These are phyloP conservation scores for Clarias macrocephalus DNA, from an alignment of 2,113 vertebrate species.

Conservation along the genomic window DNA sequence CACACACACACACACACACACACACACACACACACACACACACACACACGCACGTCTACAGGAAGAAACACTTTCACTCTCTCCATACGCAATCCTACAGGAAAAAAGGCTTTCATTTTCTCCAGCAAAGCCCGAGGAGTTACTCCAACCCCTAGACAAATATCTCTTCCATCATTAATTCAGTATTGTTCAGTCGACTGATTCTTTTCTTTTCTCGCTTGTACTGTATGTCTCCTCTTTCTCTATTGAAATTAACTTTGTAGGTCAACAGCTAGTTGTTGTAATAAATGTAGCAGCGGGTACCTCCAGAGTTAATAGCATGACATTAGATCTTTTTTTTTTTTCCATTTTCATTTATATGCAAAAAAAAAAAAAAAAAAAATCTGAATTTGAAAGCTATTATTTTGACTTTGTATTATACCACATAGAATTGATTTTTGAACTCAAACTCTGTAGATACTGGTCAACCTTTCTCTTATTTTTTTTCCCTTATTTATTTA, in stretches of 20 bases:
- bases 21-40: constrained; percentile 7
- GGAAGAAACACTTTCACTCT: constrained; percentile 1
- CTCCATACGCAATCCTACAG: constrained; percentile 17
- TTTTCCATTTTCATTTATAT: neutral
- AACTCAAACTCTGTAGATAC: neutral
- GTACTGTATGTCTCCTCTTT: neutral
- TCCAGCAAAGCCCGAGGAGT: constrained; percentile 43
- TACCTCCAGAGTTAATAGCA: neutral
- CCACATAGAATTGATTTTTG: neutral
- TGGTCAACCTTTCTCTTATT: neutral
- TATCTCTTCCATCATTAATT: constrained; percentile 41
- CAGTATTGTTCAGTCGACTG: constrained; percentile 17
- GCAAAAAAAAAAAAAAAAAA: neutral
- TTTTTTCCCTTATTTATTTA: neutral
- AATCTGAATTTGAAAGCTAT: neutral
- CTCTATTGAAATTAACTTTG: neutral
- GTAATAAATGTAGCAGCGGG: neutral
- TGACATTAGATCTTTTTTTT: neutral
- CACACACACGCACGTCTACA: neutral
- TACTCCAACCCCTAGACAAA: constrained; percentile 11
- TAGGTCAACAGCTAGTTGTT: neutral
- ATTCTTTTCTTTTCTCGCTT: neutral
- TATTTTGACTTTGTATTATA: neutral
- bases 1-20: constrained; percentile 4
- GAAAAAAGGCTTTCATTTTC: constrained; percentile 56